phyloP scores from a whole-genome alignment of 2,797 vertebrate species.

The Pempheris klunzingeri region DNA sequence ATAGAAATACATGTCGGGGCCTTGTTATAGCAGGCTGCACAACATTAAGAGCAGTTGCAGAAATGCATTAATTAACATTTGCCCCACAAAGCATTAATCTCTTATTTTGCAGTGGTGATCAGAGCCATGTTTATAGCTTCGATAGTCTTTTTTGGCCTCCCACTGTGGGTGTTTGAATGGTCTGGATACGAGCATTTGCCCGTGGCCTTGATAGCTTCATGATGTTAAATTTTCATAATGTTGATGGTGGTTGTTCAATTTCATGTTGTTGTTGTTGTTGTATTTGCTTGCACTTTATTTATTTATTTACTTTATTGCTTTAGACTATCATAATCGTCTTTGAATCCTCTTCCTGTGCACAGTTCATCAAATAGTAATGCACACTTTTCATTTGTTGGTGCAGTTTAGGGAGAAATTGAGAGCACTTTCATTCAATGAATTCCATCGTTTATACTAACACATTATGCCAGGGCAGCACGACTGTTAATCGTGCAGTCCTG shows the following conservation, averaged over 20 bases:
- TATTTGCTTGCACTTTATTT: too few relatives aligned
- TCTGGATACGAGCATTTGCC: too few relatives aligned
- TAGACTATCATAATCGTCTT: neutral
- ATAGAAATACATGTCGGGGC: too few relatives aligned
- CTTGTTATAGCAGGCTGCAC: too few relatives aligned
- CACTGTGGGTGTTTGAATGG: too few relatives aligned
- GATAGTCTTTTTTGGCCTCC: too few relatives aligned
- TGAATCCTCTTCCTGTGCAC: neutral
- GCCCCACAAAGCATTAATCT: neutral
- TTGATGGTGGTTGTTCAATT: neutral
- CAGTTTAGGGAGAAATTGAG: neutral
- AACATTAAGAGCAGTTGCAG: too few relatives aligned
- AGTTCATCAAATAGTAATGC: neutral
- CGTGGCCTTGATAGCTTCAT: neutral
- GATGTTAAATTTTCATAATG: neutral
- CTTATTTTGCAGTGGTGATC: neutral
- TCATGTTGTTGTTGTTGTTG: too few relatives aligned
- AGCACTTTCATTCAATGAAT: neutral
- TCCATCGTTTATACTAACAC: neutral
- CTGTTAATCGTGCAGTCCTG: neutral
- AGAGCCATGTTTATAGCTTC: neutral
- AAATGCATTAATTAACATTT: neutral
- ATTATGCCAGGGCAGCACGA: too few relatives aligned
- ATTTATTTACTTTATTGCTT: neutral
- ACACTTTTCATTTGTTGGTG: conserved; percentile 5